These are phyloP conservation scores for Sternotherus odoratus DNA, from an alignment of 2,797 vertebrate species.

Conservation along the genomic window DNA sequence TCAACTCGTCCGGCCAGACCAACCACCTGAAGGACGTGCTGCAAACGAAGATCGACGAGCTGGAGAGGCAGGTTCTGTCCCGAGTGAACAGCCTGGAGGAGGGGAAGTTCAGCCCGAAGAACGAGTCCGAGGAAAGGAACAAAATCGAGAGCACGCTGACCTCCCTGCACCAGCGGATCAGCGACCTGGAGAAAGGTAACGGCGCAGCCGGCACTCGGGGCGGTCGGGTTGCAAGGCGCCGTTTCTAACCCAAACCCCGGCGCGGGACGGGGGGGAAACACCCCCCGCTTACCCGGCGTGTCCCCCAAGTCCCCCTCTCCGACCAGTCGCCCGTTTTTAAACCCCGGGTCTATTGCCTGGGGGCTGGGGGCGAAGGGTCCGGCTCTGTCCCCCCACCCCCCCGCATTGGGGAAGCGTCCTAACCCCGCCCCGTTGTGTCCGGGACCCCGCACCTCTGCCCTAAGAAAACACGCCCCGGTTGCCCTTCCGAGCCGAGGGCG, in stretches of 20 bases:
- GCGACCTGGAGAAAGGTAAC: slow-evolving; percentile 95
- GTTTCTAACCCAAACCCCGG: no score
- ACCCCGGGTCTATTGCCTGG: not conserved
- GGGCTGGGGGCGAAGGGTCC: no score
- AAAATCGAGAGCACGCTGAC: slow-evolving; percentile 94
- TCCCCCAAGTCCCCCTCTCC: not conserved
- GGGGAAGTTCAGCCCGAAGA: slow-evolving; percentile 85
- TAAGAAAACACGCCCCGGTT: no score
- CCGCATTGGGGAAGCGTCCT: not conserved
- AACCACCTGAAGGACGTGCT: slow-evolving; percentile 95
- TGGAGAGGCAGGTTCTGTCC: slow-evolving; percentile 96
- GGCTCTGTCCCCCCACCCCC: no score
- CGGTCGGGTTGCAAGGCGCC: no score
- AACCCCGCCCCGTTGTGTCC: not conserved
- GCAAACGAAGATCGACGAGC: slow-evolving; percentile 96
- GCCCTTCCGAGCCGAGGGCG: no score
- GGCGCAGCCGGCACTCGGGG: rapidly evolving
- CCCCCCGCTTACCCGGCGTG: not conserved
- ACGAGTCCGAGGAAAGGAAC: slow-evolving; percentile 92
- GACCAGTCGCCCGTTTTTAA: not conserved
- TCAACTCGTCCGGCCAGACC: slow-evolving; percentile 90
- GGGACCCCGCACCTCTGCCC: not conserved
- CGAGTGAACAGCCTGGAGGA: slow-evolving; percentile 95
- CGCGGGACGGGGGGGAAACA: no score
- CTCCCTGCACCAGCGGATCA: slow-evolving; percentile 95